Evolutionary conservation across 1,140 invertebrate genomes (phyloP).

Genomic region (Philotrypesis tridentata): DNA sequence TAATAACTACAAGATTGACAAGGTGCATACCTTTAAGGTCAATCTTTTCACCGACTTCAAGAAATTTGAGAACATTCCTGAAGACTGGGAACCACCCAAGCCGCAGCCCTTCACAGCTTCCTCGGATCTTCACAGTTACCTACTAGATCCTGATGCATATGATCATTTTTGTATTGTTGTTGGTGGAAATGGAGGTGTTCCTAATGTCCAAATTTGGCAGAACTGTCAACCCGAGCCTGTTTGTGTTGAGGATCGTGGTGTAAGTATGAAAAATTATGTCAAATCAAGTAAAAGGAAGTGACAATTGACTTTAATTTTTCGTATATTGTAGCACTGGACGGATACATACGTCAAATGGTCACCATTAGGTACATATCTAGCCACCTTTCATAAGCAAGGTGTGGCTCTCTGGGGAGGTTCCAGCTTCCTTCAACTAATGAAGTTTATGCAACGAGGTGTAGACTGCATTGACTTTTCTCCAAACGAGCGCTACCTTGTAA

Average conservation of each 20-base stretch:
- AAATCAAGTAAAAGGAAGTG: conserved; percentile 8
- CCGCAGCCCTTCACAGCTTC: conserved; percentile 90
- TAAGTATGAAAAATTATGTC: conserved; percentile 68
- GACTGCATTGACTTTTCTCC: conserved; percentile 98
- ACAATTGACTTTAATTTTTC: conserved; percentile 9
- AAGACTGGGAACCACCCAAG: conserved; percentile 93
- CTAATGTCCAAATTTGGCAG: conserved; percentile 90
- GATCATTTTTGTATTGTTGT: conserved; percentile 94
- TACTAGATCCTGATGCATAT: conserved; percentile 93
- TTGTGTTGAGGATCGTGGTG: conserved; percentile 87
- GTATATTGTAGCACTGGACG: conserved; percentile 85
- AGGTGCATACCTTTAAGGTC: conserved; percentile 95
- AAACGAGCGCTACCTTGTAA: conserved; percentile 96
- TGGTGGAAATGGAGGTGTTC: conserved; percentile 81
- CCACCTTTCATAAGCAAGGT: conserved; percentile 96
- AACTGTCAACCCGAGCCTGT: conserved; percentile 92
- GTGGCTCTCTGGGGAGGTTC: conserved; percentile 98
- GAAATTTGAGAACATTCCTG: conserved; percentile 93
- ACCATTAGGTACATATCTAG: conserved; percentile 95
- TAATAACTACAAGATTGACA: conserved; percentile 97
- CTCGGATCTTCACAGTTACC: conserved; percentile 92
- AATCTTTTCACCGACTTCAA: conserved; percentile 98
- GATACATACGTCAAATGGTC: conserved; percentile 98
- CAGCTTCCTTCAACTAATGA: conserved; percentile 92
- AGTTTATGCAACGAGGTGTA: conserved; percentile 92